Base-by-base conservation (phyloP, 2,797 vertebrate species). In the Pipistrellus pygmaeus region DNA sequence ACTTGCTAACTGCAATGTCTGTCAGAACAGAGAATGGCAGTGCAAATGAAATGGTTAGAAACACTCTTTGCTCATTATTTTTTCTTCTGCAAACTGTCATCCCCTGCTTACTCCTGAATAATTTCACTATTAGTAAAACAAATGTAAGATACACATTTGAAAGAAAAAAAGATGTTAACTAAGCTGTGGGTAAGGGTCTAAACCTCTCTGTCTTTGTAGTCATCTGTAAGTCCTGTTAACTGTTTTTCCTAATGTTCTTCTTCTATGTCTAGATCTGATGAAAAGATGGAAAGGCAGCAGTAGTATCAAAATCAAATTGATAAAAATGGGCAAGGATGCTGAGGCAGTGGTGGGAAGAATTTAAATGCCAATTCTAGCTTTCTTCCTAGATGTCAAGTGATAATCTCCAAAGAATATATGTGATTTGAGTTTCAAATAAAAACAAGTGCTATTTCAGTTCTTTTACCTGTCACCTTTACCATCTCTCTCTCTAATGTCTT, bases 61-160 rank as follows among this genome's bases (percentile, higher is more conserved):
- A 57, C 48, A 78, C 55, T 38, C 13, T 82, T 87, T 85, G 11
- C 48, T 88, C 78, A 41, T 75, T 85, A 21, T n/a, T 83, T 18
- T n/a, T 77, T 66, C 13, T 7, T 20, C 25, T 85, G 5, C 5
- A 91, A 84, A 72, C 68, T 92, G 38, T 76, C 81, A 91, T 21
- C 80, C 32, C 8, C 23, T 76, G 6, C 66, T 84, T 66, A 51
- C 15, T 91, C 38, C 20, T 76, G 38, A 91, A 93, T 91, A 69
- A 76, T 90, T 13, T 35, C 41, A n/a, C 69, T 86, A 30, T 76
- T 81, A 87, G 71, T 76, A 23, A 90, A 84, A 80, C 27, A 78
- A 88, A 64, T 32, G 15, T 55, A 82, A 64, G n/a, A 55, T 44
- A 8, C 76, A 84, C 35, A 30, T 55, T 94, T 78, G 38, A 84